A percentile compares a stretch with the other conserved stretches of the same genome.
These are phyloP conservation scores for Helostoma temminkii DNA, from an alignment of 2,797 vertebrate genomes.

Conservation along the genomic window DNA sequence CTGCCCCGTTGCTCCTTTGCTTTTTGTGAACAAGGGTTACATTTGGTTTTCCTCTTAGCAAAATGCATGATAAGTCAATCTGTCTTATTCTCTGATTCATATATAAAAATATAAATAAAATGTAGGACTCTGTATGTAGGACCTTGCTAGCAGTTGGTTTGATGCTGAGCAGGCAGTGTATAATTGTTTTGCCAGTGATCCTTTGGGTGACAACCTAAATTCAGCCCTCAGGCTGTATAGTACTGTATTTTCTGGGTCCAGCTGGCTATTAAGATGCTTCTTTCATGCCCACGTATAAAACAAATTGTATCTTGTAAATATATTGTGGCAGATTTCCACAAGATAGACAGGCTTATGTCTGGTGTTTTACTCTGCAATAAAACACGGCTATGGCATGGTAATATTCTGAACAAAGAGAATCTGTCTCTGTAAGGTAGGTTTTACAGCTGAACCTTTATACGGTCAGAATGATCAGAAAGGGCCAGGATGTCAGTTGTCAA, in stretches of 20 bases:
- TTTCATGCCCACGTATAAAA: conserved; percentile 25
- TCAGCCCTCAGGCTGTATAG: conserved; percentile 10
- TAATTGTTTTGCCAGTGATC: conserved; percentile 38
- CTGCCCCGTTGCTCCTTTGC: conserved; percentile 27
- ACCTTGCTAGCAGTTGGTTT: conserved; percentile 9
- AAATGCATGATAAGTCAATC: conserved; percentile 20
- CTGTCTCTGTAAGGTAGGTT: conserved; percentile 10
- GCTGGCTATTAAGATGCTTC: conserved; percentile 29
- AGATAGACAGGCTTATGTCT: conserved; percentile 60
- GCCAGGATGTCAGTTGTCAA: not conserved
- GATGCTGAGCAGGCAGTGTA: not conserved
- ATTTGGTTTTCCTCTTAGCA: conserved; percentile 5
- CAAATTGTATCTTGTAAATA: conserved; percentile 59
- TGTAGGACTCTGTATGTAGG: not conserved
- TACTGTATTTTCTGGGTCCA: conserved; percentile 43
- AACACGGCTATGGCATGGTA: conserved; percentile 41
- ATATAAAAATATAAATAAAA: conserved; percentile 24
- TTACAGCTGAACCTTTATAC: conserved; percentile 28
- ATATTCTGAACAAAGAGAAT: conserved; percentile 43
- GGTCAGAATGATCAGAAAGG: conserved; percentile 15
- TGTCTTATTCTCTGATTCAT: conserved; percentile 14
- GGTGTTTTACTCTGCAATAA: conserved; percentile 61
- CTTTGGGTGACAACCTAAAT: conserved; percentile 39
- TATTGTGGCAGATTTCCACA: conserved; percentile 48
- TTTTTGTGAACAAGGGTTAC: conserved; percentile 18